Base-by-base conservation (phyloP, 2,113 vertebrate genomes). In the Indicator indicator region DNA sequence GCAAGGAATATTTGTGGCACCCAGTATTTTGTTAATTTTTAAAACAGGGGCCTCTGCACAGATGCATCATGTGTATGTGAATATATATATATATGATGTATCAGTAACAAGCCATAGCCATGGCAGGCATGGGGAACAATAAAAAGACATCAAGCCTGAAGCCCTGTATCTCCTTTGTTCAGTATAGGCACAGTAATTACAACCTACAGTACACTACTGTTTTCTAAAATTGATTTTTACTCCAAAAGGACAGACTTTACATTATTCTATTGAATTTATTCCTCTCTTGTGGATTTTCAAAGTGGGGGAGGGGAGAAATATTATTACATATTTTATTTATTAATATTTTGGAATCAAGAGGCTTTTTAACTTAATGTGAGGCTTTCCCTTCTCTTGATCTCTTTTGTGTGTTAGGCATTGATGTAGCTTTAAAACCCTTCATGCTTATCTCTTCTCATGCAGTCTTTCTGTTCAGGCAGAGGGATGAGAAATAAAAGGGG, bases 191-290 rank as follows among this genome's bases (percentile, higher is more conserved):
- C 21, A 88, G 11, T 91, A 75, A 90, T 55, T 64, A 44, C 71
- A 91, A 79, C 46, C 63, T 95, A 33, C 40, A 92, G 54, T n/a
- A 69, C 19, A 14, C 55, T 86, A 5, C 67, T 89, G 46, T 88
- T 94, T 93, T 89, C 62, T 89, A 87, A 90, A 96, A 87, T 48
- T n/a, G 50, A 48, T 93, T 96, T 96, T 96, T 96, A 86, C 72
- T 94, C 73, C 46, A 55, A 48, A 96, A 78, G 52, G 38, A 88
- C 17, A 86, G 30, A 77, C 93, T 92, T 93, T 95, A 74, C 77
- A 38, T 94, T 64, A 42, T 68, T 94, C 91, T 88, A 90, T 23
- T 95, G 72, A 86, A 81, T 94, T 94, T 93, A 56, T 94, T 86
- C 40, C 40, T 95, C 40, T 88, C 69, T 77, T 93, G 63, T 91